Base-by-base conservation (phyloP, 2,113 vertebrate species). In the Gopherus flavomarginatus region DNA sequence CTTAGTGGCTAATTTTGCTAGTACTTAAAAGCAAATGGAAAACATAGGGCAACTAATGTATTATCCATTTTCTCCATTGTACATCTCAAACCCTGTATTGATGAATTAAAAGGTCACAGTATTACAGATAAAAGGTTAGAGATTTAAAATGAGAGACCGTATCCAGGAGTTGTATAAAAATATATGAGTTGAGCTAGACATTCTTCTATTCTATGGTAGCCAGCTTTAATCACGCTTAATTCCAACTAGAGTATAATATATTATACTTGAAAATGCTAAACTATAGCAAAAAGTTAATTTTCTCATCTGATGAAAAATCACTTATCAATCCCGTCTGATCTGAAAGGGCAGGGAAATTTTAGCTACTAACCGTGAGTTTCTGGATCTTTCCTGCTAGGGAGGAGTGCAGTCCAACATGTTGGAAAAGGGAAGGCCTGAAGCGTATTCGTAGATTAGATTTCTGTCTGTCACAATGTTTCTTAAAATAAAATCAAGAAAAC, bases 391-490 rank as follows among this genome's bases (percentile, higher is more conserved):
- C 99, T 59, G 99, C 98, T 27, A 99, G 98, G 56, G 99, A 99
- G 16, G 99, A 99, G 96, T 99, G 99, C 75, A 99, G 99, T 31
- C 99, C 99, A 69, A 99, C 99, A 2, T 99, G 99, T 72, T 99
- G 99, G 96, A 99, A 99, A 81, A 99, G 98, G 11, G 99, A 99
- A n/a, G 99, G 99, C 81, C 99, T 98, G 98, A 99, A 99, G 44
- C 99, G 99, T 95, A 99, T 99, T 78, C 99, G 98, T 3, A 99
- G 98, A 96, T 99, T 99, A 79, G 99, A 99, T 97, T 99, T 99
- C 97, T 99, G 99, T 50, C 99, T 98, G 97, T 99, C 99, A 96
- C 99, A 99, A 97, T 99, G 99, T 98, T 99, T 99, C 99, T 98
- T 96, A 96, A 98, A 52, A 82, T 50, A 44, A 57, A 80, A 44